Evolutionary conservation across 1,140 invertebrate species (phyloP), one percentile per base, ranked within the genome.

Genomic region (Drosophila rhopaloa): DNA sequence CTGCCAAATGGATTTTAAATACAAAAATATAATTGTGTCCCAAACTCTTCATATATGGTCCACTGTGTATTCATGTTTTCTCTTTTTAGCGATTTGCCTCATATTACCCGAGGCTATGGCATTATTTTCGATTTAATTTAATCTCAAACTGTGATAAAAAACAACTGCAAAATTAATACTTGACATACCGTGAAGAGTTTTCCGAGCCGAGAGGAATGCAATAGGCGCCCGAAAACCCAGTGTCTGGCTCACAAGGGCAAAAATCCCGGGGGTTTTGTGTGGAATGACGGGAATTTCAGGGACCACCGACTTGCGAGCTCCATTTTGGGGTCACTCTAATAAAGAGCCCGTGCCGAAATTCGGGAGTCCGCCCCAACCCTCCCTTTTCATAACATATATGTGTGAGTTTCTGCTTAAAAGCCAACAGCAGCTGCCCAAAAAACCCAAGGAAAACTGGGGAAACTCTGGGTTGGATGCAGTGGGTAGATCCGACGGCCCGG

Each of bases 271-370:
- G 56, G 5, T 4, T 8, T 35, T 46, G 53, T 51, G 46, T 67
- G 60, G 27, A 44, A 44, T 65, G 60, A 65, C 37, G 44, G 16
- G 63, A 67, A 67, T 67, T 41, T 46, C 41, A 19, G 56, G 41
- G 56, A 48, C 62, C 60, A 50, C 46, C 57, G 41, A 43, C 47
- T 38, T 38, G 54, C 13, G 29, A 40, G 62, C 81, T 83, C 76
- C 71, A 84, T 83, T 83, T 85, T 72, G 60, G 76, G 80, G 81
- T 85, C 81, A 83, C 77, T 81, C 82, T 83, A 83, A 83, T 83
- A 83, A 83, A 83, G 81, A 79, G 75, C 5, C 50, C 29, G 32
- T 37, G 29, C 47, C 43, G 35, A 35, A 32, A 46, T 47, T 47
- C 55, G 50, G 48, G 48, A 10, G 32, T 9, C 4, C 48, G 27